Conservation (phyloP, 2,888 invertebrate species). For the Ligdia adustata region DNA sequence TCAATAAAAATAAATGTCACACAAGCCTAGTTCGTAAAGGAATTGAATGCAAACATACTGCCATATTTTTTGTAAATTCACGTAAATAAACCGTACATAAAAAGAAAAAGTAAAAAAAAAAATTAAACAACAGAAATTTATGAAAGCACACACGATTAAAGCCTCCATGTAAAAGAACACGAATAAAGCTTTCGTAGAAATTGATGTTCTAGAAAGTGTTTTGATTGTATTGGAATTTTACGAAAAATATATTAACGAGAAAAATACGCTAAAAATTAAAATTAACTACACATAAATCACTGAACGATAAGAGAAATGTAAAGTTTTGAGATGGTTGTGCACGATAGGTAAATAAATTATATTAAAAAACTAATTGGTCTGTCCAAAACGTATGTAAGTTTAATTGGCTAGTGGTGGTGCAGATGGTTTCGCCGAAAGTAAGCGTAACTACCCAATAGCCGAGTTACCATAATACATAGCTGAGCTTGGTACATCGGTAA, state of each 20-base stretch:
- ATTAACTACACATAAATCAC: slow-evolving; percentile 38
- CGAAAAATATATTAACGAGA: slow-evolving; percentile 29
- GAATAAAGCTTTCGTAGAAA: slow-evolving; percentile 35
- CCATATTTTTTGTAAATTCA: slow-evolving; percentile 73
- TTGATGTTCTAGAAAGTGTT: slow-evolving; percentile 35
- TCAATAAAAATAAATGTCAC: slow-evolving; percentile 30
- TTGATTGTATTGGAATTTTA: slow-evolving; percentile 30
- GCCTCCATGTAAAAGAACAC: slow-evolving; percentile 32
- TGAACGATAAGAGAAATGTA: slow-evolving; percentile 50
- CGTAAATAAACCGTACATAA: slow-evolving; percentile 50
- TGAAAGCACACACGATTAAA: slow-evolving; percentile 33
- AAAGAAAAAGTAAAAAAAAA: slow-evolving; percentile 56
- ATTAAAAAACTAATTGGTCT: slow-evolving; percentile 68
- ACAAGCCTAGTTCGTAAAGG: slow-evolving; percentile 55
- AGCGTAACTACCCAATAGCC: slow-evolving; percentile 30
- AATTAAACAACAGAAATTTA: slow-evolving; percentile 21
- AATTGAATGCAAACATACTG: slow-evolving; percentile 80
- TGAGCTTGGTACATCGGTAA: slow-evolving; percentile 65
- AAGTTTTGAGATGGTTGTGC: slow-evolving; percentile 80
- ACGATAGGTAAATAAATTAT: slow-evolving; percentile 71
- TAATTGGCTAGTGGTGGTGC: slow-evolving; percentile 58
- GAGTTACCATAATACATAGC: slow-evolving; percentile 45
- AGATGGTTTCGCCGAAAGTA: slow-evolving; percentile 44
- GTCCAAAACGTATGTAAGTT: slow-evolving; percentile 61
- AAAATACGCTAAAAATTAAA: slow-evolving; percentile 27